Evolutionary conservation across 2,888 invertebrate species (phyloP).

Genomic region (Torymus texanus): DNA sequence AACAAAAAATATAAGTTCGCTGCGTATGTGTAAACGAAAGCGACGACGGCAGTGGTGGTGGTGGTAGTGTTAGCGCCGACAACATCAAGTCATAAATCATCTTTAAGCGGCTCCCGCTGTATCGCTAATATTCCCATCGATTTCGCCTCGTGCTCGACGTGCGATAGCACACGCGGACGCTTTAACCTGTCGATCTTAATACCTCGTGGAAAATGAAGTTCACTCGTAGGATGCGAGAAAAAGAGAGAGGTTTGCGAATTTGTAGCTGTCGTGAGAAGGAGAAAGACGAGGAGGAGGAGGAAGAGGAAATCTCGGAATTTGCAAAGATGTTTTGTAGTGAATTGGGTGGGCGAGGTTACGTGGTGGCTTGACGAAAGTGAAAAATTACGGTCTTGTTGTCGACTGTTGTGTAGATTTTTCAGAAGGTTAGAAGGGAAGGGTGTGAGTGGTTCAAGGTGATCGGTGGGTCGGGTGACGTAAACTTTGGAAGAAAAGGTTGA

Average conservation of each 20-base stretch:
- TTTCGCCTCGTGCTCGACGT: conserved; percentile 20
- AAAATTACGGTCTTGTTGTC: too few species aligned
- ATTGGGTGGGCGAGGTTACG: too few species aligned
- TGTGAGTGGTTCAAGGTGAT: too few species aligned
- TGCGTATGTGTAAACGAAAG: neutral
- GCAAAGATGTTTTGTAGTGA: too few species aligned
- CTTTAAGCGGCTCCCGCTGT: conserved; percentile 22
- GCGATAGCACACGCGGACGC: neutral
- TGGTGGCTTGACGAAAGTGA: too few species aligned
- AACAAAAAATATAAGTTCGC: neutral
- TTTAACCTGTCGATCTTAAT: conserved; percentile 45
- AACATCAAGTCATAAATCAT: conserved; percentile 29
- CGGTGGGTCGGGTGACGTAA: too few species aligned
- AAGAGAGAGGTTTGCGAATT: neutral
- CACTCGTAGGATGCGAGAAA: neutral
- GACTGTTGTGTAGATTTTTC: too few species aligned
- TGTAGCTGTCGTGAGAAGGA: conserved; percentile 1
- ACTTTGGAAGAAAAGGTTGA: too few species aligned
- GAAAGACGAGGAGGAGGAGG: too few species aligned
- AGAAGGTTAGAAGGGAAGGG: too few species aligned
- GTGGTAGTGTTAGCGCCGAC: neutral
- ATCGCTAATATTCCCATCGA: conserved; percentile 43
- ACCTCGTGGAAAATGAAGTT: conserved; percentile 11
- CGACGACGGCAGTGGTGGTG: neutral
- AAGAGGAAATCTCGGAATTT: too few species aligned